Percentiles rank a stretch among this genome's conserved stretches.
These are phyloP conservation scores for Ophion costatus DNA, from an alignment of 2,888 invertebrate species.

Conservation along the genomic window DNA sequence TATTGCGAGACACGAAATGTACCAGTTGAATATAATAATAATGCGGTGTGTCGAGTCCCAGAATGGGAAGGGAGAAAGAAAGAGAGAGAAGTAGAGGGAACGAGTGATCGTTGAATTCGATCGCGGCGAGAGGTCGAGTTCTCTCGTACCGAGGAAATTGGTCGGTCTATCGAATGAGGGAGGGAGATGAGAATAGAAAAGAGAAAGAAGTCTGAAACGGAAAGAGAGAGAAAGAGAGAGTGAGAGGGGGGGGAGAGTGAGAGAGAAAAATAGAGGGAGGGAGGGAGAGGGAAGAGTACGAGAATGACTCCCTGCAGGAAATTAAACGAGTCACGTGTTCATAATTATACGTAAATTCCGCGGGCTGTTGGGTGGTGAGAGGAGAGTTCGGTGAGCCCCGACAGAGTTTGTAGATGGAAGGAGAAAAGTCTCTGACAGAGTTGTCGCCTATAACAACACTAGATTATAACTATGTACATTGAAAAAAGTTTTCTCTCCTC, in stretches of 20 bases:
- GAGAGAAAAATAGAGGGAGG: neutral
- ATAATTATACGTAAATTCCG: conserved; percentile 79
- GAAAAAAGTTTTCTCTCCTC: conserved; percentile 54
- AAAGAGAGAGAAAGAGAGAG: neutral
- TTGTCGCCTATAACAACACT: conserved; percentile 40
- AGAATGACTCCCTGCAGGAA: conserved; percentile 74
- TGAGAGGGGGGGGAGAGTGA: neutral
- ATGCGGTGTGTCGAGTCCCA: conserved; percentile 12
- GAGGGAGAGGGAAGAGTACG: conserved; percentile 50
- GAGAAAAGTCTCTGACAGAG: conserved; percentile 43
- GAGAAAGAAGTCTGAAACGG: neutral
- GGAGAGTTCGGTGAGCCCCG: neutral
- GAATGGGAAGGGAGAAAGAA: conserved; percentile 18
- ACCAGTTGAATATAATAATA: conserved; percentile 47
- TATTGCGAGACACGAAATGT: conserved; percentile 36
- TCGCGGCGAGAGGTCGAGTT: conserved; percentile 54
- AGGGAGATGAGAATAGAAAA: neutral
- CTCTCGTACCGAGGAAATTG: conserved; percentile 75
- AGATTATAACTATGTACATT: conserved; percentile 53
- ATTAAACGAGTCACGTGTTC: conserved; percentile 81
- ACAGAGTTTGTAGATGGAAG: conserved; percentile 4
- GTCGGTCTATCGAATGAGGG: conserved; percentile 66
- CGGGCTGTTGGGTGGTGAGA: conserved; percentile 54
- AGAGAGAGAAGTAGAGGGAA: neutral
- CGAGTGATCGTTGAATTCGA: conserved; percentile 50